Percentiles rank a stretch among this genome's conserved stretches.
phyloP scores from a whole-genome alignment of 2,113 vertebrate species.

The Oostethus manadensis region DNA sequence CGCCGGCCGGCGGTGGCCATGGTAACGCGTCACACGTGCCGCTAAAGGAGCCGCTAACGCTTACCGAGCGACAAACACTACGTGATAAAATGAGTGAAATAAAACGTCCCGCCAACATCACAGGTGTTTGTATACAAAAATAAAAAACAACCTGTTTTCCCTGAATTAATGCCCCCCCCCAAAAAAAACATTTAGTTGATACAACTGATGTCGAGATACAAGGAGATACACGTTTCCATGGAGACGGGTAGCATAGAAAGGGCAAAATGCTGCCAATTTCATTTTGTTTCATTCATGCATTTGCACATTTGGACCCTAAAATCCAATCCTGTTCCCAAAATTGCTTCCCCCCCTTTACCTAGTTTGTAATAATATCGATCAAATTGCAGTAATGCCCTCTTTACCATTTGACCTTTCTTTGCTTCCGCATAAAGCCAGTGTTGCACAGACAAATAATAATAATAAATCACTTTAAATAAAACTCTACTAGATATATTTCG shows the following conservation, averaged over 20 bases:
- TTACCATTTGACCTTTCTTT: constrained; percentile 13
- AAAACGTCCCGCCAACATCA: too few species aligned
- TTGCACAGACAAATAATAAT: constrained; percentile 58
- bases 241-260: constrained; percentile 29
- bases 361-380: background rate
- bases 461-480: constrained; percentile 57
- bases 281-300: background rate
- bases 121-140: background rate
- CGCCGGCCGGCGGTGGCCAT: too few species aligned
- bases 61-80: too few species aligned
- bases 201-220: background rate
- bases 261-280: background rate
- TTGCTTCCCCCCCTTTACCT: background rate
- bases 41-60: too few species aligned
- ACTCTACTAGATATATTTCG: constrained; percentile 33
- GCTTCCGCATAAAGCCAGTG: constrained; percentile 58
- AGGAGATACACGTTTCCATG: constrained; percentile 16
- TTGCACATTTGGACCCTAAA: too few species aligned
- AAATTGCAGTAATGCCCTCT: background rate
- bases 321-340: too few species aligned
- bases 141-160: constrained; percentile 43
- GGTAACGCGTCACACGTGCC: too few species aligned
- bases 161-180: constrained; percentile 68
- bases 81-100: too few species aligned
- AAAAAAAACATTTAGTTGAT: constrained; percentile 8